Evolutionary conservation across 2,888 invertebrate genomes (phyloP), one percentile per base, ranked within the genome.

Genomic region (Drosophila rubida): DNA sequence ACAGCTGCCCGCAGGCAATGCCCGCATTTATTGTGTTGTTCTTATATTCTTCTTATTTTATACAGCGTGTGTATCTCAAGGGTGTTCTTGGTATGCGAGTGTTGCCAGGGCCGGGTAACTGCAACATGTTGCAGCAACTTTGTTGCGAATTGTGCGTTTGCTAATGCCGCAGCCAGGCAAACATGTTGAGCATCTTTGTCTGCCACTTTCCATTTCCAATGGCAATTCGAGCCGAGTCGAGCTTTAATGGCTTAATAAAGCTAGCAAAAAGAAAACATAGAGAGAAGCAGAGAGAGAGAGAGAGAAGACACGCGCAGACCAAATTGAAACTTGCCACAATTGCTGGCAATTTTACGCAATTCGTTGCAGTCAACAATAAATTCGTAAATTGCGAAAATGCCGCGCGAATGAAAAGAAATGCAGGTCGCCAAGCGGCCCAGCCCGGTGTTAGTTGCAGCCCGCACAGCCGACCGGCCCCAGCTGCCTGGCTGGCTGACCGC

Each of bases 331-430:
- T 84, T 74, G 70, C 82, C 74, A 78, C 87, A 84, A 87, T 75
- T 71, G 81, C 68, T 66, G 65, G 73, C 82, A 87, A 85, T 85
- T 85, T 87, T 82, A 87, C 86, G 88, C 87, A 85, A 85, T 85
- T 87, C 87, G 83, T 54, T 79, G 85, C 86, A 82, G 86, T 83
- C 86, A 87, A 82, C 84, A 79, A 80, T 81, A 87, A 87, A 84
- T 87, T 84, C 77, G 77, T 67, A 85, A 78, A 78, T 80, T 80
- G 69, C 78, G 48, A 66, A 75, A 73, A 70, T 65, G 55, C 53
- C 59, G 55, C 70, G 72, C 58, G 68, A 75, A 74, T 79, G 62
- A 69, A 82, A 67, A 71, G 78, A 87, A 83, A 83, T 87, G 87
- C 82, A 84, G 85, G 82, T 84, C 87, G 82, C 57, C 64, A 69